Conservation (phyloP, 1,140 invertebrate species). For the Aethina tumida region DNA sequence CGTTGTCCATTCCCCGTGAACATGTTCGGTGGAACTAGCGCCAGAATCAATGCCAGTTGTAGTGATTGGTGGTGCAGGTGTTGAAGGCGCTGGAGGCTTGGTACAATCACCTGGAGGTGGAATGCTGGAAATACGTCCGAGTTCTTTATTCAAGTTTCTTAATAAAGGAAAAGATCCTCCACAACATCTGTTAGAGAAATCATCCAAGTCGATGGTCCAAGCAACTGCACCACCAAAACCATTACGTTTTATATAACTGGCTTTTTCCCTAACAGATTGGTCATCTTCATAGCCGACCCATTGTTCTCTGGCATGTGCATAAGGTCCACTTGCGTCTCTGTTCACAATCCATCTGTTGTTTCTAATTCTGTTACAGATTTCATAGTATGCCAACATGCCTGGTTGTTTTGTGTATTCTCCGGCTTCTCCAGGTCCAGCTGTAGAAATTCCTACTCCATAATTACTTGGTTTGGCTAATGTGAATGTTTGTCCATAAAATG, state of each 20-base stretch:
- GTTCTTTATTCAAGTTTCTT: constrained; percentile 57
- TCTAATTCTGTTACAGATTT: constrained; percentile 71
- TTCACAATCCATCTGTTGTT: constrained; percentile 49
- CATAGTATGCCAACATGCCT: constrained; percentile 82
- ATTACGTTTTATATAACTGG: constrained; percentile 54
- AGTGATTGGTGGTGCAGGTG: constrained; percentile 57
- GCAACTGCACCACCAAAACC: constrained; percentile 72
- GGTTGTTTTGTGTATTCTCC: constrained; percentile 80
- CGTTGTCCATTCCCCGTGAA: constrained; percentile 22
- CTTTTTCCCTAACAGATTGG: constrained; percentile 64
- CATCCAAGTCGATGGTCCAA: constrained; percentile 88
- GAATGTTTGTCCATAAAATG: constrained; percentile 84
- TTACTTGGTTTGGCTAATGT: constrained; percentile 48
- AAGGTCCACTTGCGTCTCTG: constrained; percentile 54
- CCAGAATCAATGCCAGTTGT: constrained; percentile 47
- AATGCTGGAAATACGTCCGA: constrained; percentile 53
- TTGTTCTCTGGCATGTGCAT: constrained; percentile 66
- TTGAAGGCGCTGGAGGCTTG: constrained; percentile 53
- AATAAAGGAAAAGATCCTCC: constrained; percentile 64
- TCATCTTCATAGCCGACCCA: constrained; percentile 88
- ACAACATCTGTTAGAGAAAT: constrained; percentile 76
- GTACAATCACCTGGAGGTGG: constrained; percentile 48
- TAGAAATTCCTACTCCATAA: constrained; percentile 38
- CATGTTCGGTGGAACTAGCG: constrained; percentile 11
- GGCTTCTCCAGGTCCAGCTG: constrained; percentile 60